Base-by-base conservation (phyloP, 2,888 invertebrate species). In the Pseudanteris insignis region DNA sequence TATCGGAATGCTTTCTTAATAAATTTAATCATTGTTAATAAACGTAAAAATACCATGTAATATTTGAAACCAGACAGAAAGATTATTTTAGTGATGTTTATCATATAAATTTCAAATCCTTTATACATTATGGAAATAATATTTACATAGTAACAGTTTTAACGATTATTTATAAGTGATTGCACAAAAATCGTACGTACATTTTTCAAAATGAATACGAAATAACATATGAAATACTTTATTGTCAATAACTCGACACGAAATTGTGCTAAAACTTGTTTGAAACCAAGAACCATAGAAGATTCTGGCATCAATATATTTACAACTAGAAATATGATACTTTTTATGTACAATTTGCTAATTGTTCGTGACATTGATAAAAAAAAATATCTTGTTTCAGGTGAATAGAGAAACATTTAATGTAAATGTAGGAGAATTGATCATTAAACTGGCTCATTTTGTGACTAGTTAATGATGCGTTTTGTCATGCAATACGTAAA, bases 331-430 rank as follows among this genome's bases (percentile, higher is more conserved):
- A 38, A 33, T 34, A 38, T 25, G 26, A 36, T 8, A 8, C 25
- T 51, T 37, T 34, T 50, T 38, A 54, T 55, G 18, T 55, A 55
- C 54, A 55, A 40, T 46, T 46, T 40, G 44, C 54, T 55, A 55
- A 46, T 53, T 11, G 26, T 30, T 37, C 18, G 11, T 25, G 13
- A 18, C 14, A 24, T 46, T 38, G 32, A 44, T 54, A 29, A 25
- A 54, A 44, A 46, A 40, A 33, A 38, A 34, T 44, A 36, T 25
- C 30, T 37, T 55, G 29, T 29, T 40, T 55, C 21, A 8, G 38
- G 33, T 46, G 24, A 46, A 33, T 40, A 25, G 8, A 40, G 46
- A 54, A 46, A 26, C 38, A 18, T 53, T 43, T 37, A 30, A 43
- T 11, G 32, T 1, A 7, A 46, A 29, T 18, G 28, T 13, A 26